A percentile compares a stretch with the other conserved stretches of the same genome.
phyloP scores from a whole-genome alignment of 1,140 invertebrate genomes.

The Fopius arisanus region DNA sequence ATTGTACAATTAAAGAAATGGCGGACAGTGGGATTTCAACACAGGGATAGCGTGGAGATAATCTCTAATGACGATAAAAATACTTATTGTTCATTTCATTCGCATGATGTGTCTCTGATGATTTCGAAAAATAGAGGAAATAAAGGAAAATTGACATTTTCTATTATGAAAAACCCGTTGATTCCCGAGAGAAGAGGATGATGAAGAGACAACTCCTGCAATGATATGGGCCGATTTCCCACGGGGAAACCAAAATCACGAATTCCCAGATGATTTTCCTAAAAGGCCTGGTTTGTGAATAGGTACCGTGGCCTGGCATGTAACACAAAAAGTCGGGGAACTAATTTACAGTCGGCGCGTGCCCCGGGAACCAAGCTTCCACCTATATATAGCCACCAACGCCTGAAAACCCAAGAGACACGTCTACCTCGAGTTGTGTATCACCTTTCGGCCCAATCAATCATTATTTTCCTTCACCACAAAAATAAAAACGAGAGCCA shows the following conservation, averaged over 20 bases:
- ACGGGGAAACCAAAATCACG: no score
- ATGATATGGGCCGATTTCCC: no score
- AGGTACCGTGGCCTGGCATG: background rate
- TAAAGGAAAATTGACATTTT: no score
- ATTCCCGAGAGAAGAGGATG: no score
- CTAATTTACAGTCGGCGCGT: slow-evolving; percentile 40
- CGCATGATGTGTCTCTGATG: no score
- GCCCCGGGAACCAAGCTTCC: slow-evolving; percentile 26
- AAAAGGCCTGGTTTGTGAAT: background rate
- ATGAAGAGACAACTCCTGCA: no score
- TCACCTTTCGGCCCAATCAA: background rate
- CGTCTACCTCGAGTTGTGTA: slow-evolving; percentile 21
- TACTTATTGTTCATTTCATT: no score
- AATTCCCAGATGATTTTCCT: background rate
- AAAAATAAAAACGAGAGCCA: background rate
- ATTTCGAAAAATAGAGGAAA: no score
- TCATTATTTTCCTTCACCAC: background rate
- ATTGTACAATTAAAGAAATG: slow-evolving; percentile 36
- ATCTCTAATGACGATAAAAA: no score
- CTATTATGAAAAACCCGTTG: no score
- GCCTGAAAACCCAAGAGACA: slow-evolving; percentile 2
- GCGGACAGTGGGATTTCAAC: slow-evolving; percentile 4
- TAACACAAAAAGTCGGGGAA: slow-evolving; percentile 29
- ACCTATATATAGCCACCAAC: slow-evolving; percentile 32
- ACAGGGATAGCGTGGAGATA: background rate